Base-by-base conservation (phyloP, 53 echinoderm and acorn worm genomes). In the Actinopyga echinites region DNA sequence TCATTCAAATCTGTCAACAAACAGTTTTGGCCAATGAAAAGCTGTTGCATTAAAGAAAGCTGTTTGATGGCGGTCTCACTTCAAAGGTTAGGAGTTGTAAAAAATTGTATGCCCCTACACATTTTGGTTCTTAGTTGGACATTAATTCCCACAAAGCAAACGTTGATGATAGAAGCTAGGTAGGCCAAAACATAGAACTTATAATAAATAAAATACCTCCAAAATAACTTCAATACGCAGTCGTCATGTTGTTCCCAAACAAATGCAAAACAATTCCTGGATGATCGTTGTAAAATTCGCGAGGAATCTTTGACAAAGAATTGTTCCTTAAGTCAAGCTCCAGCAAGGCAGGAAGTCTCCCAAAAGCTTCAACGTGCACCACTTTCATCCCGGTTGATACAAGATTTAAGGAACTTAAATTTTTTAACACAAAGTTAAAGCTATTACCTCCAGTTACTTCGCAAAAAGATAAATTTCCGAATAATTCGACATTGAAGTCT, bases 311-410 rank as follows among this genome's bases (percentile, higher is more conserved):
- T 2, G 71, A 71, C n/a, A 71, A 71, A 25, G 13, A 42, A 11
- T 71, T 71, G 34, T 71, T 44, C 24, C 71, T 40, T n/a, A 71
- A 1, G 28, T 71, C 71, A 4, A 71, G 21, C n/a, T 71, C 71
- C 23, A 42, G 22, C 7, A 71, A 22, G 21, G 38, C 20, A 21
- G 71, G 71, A n/a, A 71, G n/a, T 42, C 71, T 40, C 25, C 44
- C 9, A 71, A 71, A 40, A 7, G 71, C 71, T 17, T 38, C 23
- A 22, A 71, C 8, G 11, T 25, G 24, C 2, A 71, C 13, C 25
- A 4, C 13, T 6, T 20, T 71, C 43, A 71, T 71, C 25, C 71
- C 43, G 12, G 71, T 71, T 42, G 23, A 23, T 1, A 71, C 71
- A n/a, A 71, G 44, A 23, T 71, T 71, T 38, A 71, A 40, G 8